Base-by-base conservation (phyloP, 2,113 vertebrate species). In the Callithrix jacchus region DNA sequence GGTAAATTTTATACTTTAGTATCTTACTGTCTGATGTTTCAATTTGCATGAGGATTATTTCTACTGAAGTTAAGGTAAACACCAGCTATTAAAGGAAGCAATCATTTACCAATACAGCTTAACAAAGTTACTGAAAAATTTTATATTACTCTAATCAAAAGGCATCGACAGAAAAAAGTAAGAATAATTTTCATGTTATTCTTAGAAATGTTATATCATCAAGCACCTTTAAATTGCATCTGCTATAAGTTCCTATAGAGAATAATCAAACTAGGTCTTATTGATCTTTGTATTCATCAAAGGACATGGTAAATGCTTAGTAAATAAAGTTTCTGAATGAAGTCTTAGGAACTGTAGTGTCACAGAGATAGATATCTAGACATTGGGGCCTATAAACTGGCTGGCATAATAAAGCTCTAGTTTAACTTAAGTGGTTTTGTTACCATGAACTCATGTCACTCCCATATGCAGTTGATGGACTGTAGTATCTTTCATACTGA, bases 71-170 rank as follows among this genome's bases (percentile, higher is more conserved):
- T 70, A 64, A 92, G 27, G 54, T 94, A 66, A 96, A 79, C 11
- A 89, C 40, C 49, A 21, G 61, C 21, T 45, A 94, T 64, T 20
- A 85, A 0, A 66, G 76, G 40, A 94, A 90, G 35, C 71, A 87
- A 90, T n/a, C 13, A 87, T 84, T 85, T 85, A 76, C 18, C 8
- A 32, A 77, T 58, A 68, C 6, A 96, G 35, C 37, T 58, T 54
- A 17, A 47, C 17, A 92, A 96, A 84, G 32, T 49, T 79, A 92
- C 5, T 90, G 73, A 94, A 70, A 87, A 71, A 74, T 94, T 79
- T 64, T 76, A 27, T 45, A 85, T 64, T 90, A 85, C 12, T 80
- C 81, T 79, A 79, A 74, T 82, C 64, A 87, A 94, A 92, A 5
- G 93, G 54, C 47, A 71, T 0, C 52, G 25, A 66, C 21, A 76